Conservation (phyloP, 2,797 vertebrate genomes). For the Ctenosaura bakeri region DNA sequence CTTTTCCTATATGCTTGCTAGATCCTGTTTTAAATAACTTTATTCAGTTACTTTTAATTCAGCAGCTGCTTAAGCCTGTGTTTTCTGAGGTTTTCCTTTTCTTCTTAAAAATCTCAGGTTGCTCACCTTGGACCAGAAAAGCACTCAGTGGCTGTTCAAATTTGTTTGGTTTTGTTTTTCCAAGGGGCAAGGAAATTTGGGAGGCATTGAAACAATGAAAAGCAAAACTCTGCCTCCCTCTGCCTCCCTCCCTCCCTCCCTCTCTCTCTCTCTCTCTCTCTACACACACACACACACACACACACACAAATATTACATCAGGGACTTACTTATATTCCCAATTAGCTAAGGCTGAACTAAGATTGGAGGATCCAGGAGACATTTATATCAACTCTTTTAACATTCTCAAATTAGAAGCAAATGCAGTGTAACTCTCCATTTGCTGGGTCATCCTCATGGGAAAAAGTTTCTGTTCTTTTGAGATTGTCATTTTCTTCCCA, state of each 20-base stretch:
- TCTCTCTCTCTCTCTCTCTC: too few relatives aligned
- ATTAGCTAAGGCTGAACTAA: background rate
- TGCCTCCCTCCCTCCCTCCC: too few relatives aligned
- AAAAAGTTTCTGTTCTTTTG: background rate
- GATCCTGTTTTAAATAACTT: background rate
- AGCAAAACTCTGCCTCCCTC: background rate
- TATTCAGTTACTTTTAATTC: background rate
- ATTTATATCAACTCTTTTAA: background rate
- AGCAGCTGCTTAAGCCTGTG: background rate
- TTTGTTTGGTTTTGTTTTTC: background rate
- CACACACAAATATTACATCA: background rate
- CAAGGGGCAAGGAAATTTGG: conserved; percentile 33
- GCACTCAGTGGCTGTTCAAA: background rate
- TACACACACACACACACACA: background rate
- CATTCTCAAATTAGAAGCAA: conserved; percentile 8
- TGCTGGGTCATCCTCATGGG: too few relatives aligned
- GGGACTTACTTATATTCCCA: background rate
- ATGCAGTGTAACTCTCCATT: background rate
- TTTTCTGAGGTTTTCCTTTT: too few relatives aligned
- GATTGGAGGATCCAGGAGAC: background rate
- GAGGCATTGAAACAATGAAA: conserved; percentile 47
- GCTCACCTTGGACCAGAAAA: background rate
- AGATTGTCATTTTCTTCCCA: conserved; percentile 2
- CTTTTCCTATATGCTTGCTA: background rate
- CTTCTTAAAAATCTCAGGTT: background rate